Conservation (phyloP, 2,113 vertebrate species). For the Laticauda laticaudata region DNA sequence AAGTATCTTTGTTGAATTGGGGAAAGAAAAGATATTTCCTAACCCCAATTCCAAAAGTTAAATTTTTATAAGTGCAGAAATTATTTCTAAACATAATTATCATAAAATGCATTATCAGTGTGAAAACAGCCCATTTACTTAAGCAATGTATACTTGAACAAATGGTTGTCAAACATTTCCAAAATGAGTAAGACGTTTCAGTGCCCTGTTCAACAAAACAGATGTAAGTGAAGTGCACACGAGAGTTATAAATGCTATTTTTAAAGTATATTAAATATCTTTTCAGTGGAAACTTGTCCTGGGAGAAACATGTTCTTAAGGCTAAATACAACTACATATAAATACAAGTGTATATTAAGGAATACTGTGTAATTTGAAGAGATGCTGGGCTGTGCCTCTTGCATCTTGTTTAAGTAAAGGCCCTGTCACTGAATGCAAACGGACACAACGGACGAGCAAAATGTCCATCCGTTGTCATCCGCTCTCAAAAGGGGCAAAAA, state of each 20-base stretch:
- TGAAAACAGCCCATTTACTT: not conserved
- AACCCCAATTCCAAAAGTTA: not conserved
- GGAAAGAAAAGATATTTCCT: not conserved
- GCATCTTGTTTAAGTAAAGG: not conserved
- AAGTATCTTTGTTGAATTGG: not conserved
- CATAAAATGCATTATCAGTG: not conserved
- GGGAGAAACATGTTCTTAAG: not conserved
- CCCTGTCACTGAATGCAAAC: too few relatives aligned
- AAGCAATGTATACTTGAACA: not conserved
- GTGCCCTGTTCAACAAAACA: not conserved
- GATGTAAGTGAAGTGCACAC: not conserved
- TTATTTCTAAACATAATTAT: not conserved
- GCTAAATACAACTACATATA: not conserved
- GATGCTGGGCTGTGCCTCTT: not conserved
- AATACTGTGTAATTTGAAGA: not conserved
- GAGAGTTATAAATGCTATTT: not conserved
- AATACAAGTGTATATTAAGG: too few relatives aligned
- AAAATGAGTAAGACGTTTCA: not conserved
- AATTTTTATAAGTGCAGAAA: not conserved
- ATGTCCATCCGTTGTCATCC: too few relatives aligned
- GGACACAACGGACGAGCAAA: too few relatives aligned
- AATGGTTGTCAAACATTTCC: not conserved
- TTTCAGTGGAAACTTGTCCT: not conserved
- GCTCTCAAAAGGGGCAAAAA: too few relatives aligned
- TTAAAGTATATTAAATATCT: not conserved